Evolutionary conservation across 2,888 invertebrate genomes (phyloP), one percentile per base, ranked within the genome.

Genomic region (Volucella inanis): DNA sequence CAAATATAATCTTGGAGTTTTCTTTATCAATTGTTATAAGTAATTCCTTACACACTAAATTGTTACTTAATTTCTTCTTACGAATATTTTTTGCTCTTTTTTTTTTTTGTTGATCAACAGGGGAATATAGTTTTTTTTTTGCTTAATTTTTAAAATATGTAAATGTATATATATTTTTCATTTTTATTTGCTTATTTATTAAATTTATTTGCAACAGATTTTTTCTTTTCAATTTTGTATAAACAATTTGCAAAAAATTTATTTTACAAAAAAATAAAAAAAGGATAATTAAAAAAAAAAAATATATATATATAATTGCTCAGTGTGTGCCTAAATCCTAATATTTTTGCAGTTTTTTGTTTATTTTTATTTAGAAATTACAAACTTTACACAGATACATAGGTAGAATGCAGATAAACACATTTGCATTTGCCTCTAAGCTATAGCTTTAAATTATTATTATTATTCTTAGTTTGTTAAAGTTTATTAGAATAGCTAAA

Each of bases 1-100:
- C 61, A 76, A 78, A 79, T 83, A 74, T 84, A 80, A 80, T 84
- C 6, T 80, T 84, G 84, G 80, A 84, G 84, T 80, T 84, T 49
- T 76, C 47, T 70, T 80, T 71, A 83, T 57, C 67, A 68, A 55
- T 77, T 77, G 38, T 52, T 70, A 38, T 61, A 41, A 54, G 49
- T 54, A 64, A 59, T 76, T 45, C 9, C 67, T 78, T 78, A 78
- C 3, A 41, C n/a, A 31, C 68, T 67, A 68, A 38, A 45, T 38
- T 41, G 31, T 31, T 31, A 31, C 31, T 31, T 31, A 31, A 31
- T 6, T 31, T 31, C 6, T 31, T 31, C 4, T 31, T 31, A 31
- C 31, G 31, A 31, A 31, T 31, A 31, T 6, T 31, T 6, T 31
- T 31, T 31, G 31, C 31, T 31, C 6, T 41, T 22, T 14, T 3